These are phyloP conservation scores for Penaeus japonicus DNA, from an alignment of 1,140 invertebrate species.

Conservation along the genomic window DNA sequence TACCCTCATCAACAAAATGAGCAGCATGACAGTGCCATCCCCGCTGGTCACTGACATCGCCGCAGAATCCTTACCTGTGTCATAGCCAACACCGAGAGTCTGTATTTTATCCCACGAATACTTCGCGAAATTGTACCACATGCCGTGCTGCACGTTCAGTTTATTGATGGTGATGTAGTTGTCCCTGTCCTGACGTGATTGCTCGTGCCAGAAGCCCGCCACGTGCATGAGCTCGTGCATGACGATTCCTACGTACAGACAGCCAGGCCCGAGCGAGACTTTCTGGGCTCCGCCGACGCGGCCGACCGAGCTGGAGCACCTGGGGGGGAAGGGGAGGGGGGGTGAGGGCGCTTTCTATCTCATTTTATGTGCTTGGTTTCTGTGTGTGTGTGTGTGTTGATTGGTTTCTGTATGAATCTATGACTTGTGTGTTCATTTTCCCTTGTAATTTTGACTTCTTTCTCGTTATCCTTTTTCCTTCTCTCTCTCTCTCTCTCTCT, in stretches of 20 bases:
- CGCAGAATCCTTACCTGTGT: too few relatives aligned
- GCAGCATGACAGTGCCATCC: too few relatives aligned
- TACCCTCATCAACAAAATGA: too few relatives aligned
- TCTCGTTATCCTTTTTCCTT: too few relatives aligned
- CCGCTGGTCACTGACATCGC: too few relatives aligned
- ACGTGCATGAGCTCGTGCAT: conserved; percentile 58
- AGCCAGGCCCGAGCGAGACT: conserved; percentile 72
- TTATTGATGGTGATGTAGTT: conserved; percentile 45
- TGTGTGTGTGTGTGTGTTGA: too few relatives aligned
- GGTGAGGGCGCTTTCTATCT: too few relatives aligned
- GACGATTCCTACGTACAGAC: conserved; percentile 69
- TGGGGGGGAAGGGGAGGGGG: neutral
- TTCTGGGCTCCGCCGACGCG: conserved; percentile 65
- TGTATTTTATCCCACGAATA: conserved; percentile 63
- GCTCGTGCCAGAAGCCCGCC: conserved; percentile 62
- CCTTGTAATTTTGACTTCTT: too few relatives aligned
- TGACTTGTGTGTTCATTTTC: too few relatives aligned
- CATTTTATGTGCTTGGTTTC: too few relatives aligned
- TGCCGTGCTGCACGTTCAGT: conserved; percentile 58
- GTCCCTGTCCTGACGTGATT: conserved; percentile 60
- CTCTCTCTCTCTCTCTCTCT: too few relatives aligned
- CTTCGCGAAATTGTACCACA: conserved; percentile 66
- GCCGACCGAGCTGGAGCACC: conserved; percentile 68
- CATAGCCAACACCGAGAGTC: conserved; percentile 60
- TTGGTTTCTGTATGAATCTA: too few relatives aligned